Conservation (phyloP, 2,888 invertebrate species). For the Xanthostigma xanthostigma region DNA sequence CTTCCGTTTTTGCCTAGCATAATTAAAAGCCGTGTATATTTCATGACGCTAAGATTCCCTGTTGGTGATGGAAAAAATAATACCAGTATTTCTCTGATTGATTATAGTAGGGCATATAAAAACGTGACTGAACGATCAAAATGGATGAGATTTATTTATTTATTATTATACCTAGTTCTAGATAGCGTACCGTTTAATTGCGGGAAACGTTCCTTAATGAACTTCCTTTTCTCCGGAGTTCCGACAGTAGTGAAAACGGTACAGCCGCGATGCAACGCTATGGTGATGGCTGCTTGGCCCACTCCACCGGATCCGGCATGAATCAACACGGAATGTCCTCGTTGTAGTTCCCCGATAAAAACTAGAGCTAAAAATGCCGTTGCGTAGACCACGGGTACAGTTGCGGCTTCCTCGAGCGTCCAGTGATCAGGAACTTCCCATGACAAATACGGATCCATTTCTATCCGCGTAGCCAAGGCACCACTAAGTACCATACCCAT, state of each 20-base stretch:
- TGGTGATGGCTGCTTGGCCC: constrained; percentile 54
- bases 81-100: too few relatives aligned
- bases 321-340: constrained; percentile 27
- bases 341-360: constrained; percentile 21
- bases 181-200: constrained; percentile 13
- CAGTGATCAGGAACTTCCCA: constrained; percentile 39
- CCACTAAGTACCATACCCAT: constrained; percentile 33
- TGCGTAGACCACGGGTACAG: constrained; percentile 42
- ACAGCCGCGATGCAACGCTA: constrained; percentile 42
- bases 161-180: too few relatives aligned
- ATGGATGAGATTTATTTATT: too few relatives aligned
- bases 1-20: too few relatives aligned
- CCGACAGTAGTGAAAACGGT: constrained; percentile 47
- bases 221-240: constrained; percentile 33
- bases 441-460: constrained; percentile 27
- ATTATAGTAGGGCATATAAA: too few relatives aligned
- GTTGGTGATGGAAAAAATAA: too few relatives aligned
- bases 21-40: too few relatives aligned
- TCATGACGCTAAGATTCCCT: too few relatives aligned
- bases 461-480: constrained; percentile 38
- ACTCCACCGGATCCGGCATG: constrained; percentile 45
- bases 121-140: too few relatives aligned
- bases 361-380: constrained; percentile 38
- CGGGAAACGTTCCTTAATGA: constrained; percentile 36
- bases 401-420: constrained; percentile 41